Conservation (phyloP, 2,797 vertebrate species). For the Chelmon rostratus region DNA sequence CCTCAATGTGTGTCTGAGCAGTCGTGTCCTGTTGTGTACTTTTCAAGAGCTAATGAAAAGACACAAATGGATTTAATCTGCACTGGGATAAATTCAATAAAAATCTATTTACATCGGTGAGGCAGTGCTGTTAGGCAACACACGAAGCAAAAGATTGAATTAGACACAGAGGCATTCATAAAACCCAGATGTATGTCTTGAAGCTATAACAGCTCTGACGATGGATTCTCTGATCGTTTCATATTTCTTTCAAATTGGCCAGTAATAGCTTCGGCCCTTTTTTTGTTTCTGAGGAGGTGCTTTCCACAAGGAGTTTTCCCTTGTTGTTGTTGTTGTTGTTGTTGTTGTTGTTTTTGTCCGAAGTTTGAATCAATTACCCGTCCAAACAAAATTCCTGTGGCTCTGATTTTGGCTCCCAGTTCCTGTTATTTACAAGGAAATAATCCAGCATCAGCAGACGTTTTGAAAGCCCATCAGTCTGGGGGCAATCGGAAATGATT, state of each 20-base stretch:
- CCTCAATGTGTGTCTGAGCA: conserved; percentile 46
- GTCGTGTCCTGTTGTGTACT: conserved; percentile 46
- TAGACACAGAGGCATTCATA: conserved; percentile 78
- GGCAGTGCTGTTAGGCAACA: conserved; percentile 74
- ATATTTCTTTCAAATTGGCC: conserved; percentile 66
- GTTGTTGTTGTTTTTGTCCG: conserved; percentile 28
- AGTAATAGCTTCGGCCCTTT: conserved; percentile 48
- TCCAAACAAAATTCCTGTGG: conserved; percentile 74
- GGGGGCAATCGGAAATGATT: conserved; percentile 50
- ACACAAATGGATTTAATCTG: conserved; percentile 81
- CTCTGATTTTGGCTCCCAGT: conserved; percentile 67
- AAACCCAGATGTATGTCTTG: conserved; percentile 81
- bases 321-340: neutral
- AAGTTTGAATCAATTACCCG: conserved; percentile 75
- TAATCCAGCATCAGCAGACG: conserved; percentile 37
- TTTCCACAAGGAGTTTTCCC: conserved; percentile 23
- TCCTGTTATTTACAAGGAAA: conserved; percentile 69
- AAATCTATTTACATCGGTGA: conserved; percentile 79
- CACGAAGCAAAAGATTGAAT: conserved; percentile 76
- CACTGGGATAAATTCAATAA: conserved; percentile 83
- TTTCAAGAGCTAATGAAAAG: conserved; percentile 78
- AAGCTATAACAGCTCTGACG: conserved; percentile 57
- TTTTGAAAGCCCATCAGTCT: conserved; percentile 59
- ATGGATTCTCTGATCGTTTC: conserved; percentile 59
- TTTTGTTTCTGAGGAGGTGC: conserved; percentile 43